Evolutionary conservation across 2,113 vertebrate species (phyloP).

Genomic region (Psammodynastes pulverulentus): DNA sequence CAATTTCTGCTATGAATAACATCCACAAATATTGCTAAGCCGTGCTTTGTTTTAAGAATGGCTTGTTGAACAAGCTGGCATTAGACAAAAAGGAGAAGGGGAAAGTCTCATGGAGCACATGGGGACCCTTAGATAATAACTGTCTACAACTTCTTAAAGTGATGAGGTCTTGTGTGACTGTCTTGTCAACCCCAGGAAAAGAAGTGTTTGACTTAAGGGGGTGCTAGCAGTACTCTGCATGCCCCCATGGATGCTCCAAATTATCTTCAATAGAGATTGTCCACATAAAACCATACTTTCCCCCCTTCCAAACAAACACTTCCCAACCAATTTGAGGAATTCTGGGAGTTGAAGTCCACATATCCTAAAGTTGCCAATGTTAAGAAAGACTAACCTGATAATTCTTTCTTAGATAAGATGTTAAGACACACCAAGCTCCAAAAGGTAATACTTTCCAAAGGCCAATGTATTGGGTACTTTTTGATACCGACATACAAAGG

Average conservation of each 20-base stretch:
- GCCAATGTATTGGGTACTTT: background rate
- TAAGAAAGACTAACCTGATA: background rate
- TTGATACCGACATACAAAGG: background rate
- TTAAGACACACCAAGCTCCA: background rate
- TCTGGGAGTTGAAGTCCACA: background rate
- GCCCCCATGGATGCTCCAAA: background rate
- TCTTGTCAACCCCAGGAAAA: background rate
- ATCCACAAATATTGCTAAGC: background rate
- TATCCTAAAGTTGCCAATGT: background rate
- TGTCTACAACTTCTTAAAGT: background rate
- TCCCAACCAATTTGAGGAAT: background rate
- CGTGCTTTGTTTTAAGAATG: background rate
- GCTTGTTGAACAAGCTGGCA: background rate
- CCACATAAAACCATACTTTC: background rate
- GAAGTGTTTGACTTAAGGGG: background rate
- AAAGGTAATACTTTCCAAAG: background rate
- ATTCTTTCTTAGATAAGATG: background rate
- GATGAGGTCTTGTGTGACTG: background rate
- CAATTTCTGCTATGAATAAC: background rate
- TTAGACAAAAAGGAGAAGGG: background rate
- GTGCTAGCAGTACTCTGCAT: background rate
- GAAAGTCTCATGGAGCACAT: background rate
- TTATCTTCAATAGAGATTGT: background rate
- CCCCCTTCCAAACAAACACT: background rate
- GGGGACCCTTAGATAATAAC: background rate